Conservation (phyloP, 2,888 invertebrate genomes). For the Erebia epiphron region DNA sequence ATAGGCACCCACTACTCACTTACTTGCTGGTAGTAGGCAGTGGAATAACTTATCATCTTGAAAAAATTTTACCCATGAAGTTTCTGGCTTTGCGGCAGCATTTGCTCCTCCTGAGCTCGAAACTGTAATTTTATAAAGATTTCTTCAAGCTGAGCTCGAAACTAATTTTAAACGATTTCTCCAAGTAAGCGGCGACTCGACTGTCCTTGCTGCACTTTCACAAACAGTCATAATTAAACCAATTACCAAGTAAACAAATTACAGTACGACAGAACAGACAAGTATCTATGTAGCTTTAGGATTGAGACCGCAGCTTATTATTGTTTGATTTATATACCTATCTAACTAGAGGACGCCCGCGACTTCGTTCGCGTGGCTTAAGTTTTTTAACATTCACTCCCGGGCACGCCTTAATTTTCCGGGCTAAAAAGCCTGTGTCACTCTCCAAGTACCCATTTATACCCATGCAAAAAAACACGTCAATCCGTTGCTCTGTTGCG, state of each 20-base stretch:
- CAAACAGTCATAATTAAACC: constrained; percentile 15
- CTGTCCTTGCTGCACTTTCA: constrained; percentile 1
- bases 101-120: constrained; percentile 1
- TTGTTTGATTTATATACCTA: too few species aligned
- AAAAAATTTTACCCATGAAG: background rate
- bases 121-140: constrained; percentile 11
- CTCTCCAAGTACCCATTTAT: too few species aligned
- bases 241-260: constrained; percentile 5
- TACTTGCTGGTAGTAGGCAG: too few species aligned
- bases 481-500: too few species aligned
- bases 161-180: constrained; percentile 7
- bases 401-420: too few species aligned
- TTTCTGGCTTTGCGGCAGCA: background rate
- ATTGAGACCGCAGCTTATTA: background rate
- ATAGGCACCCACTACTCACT: too few species aligned
- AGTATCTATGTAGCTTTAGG: background rate
- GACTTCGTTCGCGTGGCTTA: too few species aligned
- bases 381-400: too few species aligned
- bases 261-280: background rate
- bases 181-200: constrained; percentile 1
- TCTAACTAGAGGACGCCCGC: too few species aligned
- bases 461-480: too few species aligned
- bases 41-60: background rate
- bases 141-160: background rate
- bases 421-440: too few species aligned